A percentile compares a stretch with the other conserved stretches of the same genome.
These are phyloP conservation scores for Tyrannus savana DNA, from an alignment of 2,113 vertebrate species.

Conservation along the genomic window DNA sequence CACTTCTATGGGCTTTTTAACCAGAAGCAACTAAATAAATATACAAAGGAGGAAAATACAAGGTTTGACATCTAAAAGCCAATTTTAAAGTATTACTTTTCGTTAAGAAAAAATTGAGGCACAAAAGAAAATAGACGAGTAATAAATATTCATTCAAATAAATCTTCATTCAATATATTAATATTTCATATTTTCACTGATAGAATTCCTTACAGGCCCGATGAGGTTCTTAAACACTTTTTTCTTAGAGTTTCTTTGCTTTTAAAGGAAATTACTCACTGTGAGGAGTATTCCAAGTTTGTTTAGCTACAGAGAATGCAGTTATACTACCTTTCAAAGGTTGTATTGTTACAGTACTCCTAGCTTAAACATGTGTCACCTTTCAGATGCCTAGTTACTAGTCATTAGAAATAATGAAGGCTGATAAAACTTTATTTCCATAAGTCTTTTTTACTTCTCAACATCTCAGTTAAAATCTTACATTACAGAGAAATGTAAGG, in stretches of 20 bases:
- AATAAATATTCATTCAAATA: slow-evolving; percentile 13
- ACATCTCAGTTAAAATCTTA: slow-evolving; percentile 4
- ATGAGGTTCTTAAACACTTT: background rate
- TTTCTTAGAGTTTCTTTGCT: background rate
- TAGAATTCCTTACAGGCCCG: background rate
- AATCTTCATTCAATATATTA: background rate
- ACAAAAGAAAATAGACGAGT: background rate
- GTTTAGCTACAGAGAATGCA: background rate
- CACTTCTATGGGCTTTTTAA: background rate
- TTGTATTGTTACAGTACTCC: background rate
- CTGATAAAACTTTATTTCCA: slow-evolving; percentile 47
- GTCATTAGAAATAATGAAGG: slow-evolving; percentile 38
- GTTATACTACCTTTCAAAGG: slow-evolving; percentile 47
- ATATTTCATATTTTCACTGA: background rate
- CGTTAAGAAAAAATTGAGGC: background rate
- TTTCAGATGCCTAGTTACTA: slow-evolving; percentile 61
- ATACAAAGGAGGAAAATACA: background rate
- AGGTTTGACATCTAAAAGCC: background rate
- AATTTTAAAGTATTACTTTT: background rate
- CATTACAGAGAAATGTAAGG: slow-evolving; percentile 10
- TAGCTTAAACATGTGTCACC: background rate
- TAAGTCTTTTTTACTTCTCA: slow-evolving; percentile 21
- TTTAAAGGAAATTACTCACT: background rate
- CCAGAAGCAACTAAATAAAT: background rate
- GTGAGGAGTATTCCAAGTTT: background rate